A percentile compares a stretch with the other conserved stretches of the same genome.
Conservation (phyloP, 1,140 invertebrate species). For the Tetragnatha versicolor region DNA sequence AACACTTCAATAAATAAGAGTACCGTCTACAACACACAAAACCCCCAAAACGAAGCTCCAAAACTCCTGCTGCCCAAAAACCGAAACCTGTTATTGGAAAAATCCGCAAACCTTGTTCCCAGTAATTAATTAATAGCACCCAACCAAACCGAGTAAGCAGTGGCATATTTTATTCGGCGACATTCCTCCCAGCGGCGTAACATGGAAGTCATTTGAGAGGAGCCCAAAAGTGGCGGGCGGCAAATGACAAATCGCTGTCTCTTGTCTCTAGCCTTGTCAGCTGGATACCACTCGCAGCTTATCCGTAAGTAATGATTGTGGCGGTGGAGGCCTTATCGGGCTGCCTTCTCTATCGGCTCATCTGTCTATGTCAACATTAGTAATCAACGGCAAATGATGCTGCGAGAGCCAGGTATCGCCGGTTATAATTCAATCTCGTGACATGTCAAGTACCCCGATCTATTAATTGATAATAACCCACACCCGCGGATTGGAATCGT, state of each 20-base stretch:
- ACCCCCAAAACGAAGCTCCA: too few species aligned
- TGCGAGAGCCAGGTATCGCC: conserved; percentile 20
- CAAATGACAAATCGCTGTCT: conserved; percentile 37
- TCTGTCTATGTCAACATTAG: conserved; percentile 30
- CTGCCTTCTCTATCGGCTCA: conserved; percentile 36
- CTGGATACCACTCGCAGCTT: conserved; percentile 25
- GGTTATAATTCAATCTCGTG: conserved; percentile 37
- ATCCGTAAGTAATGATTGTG: conserved; percentile 45
- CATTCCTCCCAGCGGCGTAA: conserved; percentile 15
- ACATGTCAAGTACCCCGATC: neutral
- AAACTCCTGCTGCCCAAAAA: too few species aligned
- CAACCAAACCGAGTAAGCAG: too few species aligned
- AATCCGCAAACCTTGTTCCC: too few species aligned
- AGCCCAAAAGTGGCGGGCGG: conserved; percentile 32
- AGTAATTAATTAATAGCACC: too few species aligned
- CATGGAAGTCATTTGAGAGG: conserved; percentile 46
- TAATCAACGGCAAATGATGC: conserved; percentile 37
- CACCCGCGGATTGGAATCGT: neutral
- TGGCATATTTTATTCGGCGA: too few species aligned
- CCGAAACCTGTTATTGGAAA: too few species aligned
- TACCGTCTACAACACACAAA: too few species aligned
- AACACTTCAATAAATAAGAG: too few species aligned
- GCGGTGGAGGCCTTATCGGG: conserved; percentile 40
- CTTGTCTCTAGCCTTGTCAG: conserved; percentile 35
- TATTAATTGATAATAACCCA: conserved; percentile 6